phyloP scores from a whole-genome alignment of 2,888 invertebrate genomes.

The Acronicta leporina region DNA sequence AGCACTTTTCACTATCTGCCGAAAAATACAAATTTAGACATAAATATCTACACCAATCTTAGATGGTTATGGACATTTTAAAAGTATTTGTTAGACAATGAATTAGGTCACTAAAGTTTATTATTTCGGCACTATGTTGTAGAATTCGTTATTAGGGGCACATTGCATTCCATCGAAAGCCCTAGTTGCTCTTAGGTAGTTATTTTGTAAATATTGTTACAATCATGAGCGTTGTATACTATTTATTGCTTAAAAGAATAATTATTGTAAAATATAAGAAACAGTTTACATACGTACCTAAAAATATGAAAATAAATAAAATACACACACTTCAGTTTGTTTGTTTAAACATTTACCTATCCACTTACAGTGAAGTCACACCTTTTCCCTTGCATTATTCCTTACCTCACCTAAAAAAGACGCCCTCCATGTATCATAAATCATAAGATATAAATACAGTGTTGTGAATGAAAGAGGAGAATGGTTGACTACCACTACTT shows the following conservation, averaged over 20 bases:
- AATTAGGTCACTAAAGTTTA: constrained; percentile 46
- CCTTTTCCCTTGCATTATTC: too few species aligned
- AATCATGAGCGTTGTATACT: constrained; percentile 74
- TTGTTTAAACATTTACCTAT: constrained; percentile 2
- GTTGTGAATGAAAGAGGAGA: too few species aligned
- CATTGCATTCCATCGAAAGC: constrained; percentile 43
- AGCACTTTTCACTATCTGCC: constrained; percentile 57
- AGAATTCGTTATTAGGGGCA: constrained; percentile 41
- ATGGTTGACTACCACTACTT: too few species aligned
- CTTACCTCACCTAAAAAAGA: too few species aligned
- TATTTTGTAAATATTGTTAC: constrained; percentile 79
- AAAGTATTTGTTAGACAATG: constrained; percentile 45
- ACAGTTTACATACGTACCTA: constrained; percentile 74
- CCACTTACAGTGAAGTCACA: too few species aligned
- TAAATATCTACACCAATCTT: constrained; percentile 48
- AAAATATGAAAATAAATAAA: constrained; percentile 61
- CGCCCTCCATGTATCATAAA: too few species aligned
- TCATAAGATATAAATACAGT: too few species aligned
- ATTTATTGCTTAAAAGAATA: constrained; percentile 77
- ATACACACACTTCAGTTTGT: constrained; percentile 26
- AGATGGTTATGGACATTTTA: constrained; percentile 33
- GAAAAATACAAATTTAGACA: constrained; percentile 43
- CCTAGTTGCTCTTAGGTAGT: constrained; percentile 42
- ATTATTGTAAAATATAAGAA: constrained; percentile 73
- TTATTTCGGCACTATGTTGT: constrained; percentile 53